Evolutionary conservation across 2,888 invertebrate species (phyloP).

Genomic region (Aleiodes leptofemur): DNA sequence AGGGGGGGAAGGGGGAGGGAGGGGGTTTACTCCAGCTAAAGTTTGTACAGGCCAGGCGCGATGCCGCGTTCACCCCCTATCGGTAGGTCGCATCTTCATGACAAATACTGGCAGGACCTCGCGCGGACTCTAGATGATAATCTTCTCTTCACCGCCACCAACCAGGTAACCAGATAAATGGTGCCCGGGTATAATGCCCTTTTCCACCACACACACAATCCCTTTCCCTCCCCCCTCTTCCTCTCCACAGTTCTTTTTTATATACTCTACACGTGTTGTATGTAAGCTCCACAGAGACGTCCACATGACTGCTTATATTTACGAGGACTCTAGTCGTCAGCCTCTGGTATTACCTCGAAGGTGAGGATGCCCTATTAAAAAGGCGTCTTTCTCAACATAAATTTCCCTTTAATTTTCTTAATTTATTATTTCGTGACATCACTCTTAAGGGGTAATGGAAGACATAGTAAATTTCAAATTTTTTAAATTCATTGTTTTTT

Average conservation of each 20-base stretch:
- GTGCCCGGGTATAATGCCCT: slow-evolving; percentile 67
- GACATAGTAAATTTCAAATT: too few relatives aligned
- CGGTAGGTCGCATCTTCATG: slow-evolving; percentile 66
- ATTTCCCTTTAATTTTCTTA: too few relatives aligned
- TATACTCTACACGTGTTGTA: slow-evolving; percentile 38
- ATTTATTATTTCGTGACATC: too few relatives aligned
- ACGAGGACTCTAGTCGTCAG: slow-evolving; percentile 13
- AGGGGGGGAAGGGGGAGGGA: too few relatives aligned
- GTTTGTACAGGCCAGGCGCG: slow-evolving; percentile 24
- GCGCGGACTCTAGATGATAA: slow-evolving; percentile 71
- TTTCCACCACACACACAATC: slow-evolving; percentile 35
- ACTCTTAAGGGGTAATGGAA: too few relatives aligned
- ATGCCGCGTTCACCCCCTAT: slow-evolving; percentile 35
- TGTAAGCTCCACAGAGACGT: slow-evolving; percentile 13
- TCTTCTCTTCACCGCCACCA: slow-evolving; percentile 59
- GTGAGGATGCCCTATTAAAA: too few relatives aligned
- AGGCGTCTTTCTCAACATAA: too few relatives aligned
- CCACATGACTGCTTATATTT: slow-evolving; percentile 28
- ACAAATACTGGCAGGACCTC: slow-evolving; percentile 74
- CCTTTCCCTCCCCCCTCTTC: background rate
- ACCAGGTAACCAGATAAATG: slow-evolving; percentile 70
- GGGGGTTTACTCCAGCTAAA: slow-evolving; percentile 51
- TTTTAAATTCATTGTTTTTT: too few relatives aligned
- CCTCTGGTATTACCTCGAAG: slow-evolving; percentile 4
- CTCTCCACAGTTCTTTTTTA: slow-evolving; percentile 21